Percentiles rank a stretch among this genome's conserved stretches.
Conservation (phyloP, 2,888 invertebrate genomes). For the Nineta flava region DNA sequence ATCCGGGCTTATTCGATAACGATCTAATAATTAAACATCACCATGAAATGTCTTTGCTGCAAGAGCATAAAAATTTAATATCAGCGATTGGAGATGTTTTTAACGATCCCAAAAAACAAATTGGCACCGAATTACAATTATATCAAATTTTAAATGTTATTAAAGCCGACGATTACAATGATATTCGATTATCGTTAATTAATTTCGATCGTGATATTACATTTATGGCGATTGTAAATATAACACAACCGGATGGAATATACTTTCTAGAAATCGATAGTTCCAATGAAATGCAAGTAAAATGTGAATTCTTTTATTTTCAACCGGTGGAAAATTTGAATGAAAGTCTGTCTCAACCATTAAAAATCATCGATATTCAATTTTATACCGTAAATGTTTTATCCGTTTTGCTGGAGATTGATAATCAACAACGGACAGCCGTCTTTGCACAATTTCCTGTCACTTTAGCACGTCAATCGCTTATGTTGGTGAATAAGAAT, state of each 20-base stretch:
- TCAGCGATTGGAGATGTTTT: slow-evolving; percentile 50
- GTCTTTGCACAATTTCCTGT: slow-evolving; percentile 20
- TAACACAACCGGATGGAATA: slow-evolving; percentile 28
- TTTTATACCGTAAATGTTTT: slow-evolving; percentile 59
- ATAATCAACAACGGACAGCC: slow-evolving; percentile 21
- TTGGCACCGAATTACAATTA: slow-evolving; percentile 39
- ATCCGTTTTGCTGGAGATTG: slow-evolving; percentile 51
- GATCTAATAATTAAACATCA: slow-evolving; percentile 60
- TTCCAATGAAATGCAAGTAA: slow-evolving; percentile 27
- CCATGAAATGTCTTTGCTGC: slow-evolving; percentile 60
- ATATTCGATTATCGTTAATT: slow-evolving; percentile 16
- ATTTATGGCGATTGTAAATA: slow-evolving; percentile 25
- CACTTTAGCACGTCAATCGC: slow-evolving; percentile 21
- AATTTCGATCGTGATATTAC: slow-evolving; percentile 28
- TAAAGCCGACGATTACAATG: slow-evolving; percentile 20
- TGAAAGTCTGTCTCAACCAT: slow-evolving; percentile 19
- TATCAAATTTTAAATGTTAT: slow-evolving; percentile 36
- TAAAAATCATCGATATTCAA: slow-evolving; percentile 46
- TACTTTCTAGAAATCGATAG: slow-evolving; percentile 34
- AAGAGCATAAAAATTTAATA: slow-evolving; percentile 59
- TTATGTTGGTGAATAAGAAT: slow-evolving; percentile 12
- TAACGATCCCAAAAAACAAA: slow-evolving; percentile 43
- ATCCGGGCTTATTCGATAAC: slow-evolving; percentile 53
- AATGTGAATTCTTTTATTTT: slow-evolving; percentile 37
- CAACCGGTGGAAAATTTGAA: slow-evolving; percentile 27